phyloP scores from a whole-genome alignment of 2,113 vertebrate species.

The Odobenus rosmarus region DNA sequence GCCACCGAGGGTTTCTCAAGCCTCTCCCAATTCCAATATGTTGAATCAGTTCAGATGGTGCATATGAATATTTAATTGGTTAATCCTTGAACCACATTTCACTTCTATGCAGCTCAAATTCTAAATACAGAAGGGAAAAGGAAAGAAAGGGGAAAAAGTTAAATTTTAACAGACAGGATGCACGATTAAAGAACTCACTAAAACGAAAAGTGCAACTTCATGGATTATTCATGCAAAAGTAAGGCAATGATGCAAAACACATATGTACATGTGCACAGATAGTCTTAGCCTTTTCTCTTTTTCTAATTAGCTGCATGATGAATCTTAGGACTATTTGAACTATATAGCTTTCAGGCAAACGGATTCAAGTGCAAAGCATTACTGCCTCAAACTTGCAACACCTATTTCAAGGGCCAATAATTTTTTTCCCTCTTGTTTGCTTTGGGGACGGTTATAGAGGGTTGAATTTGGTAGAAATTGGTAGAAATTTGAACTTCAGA shows the following conservation, averaged over 20 bases:
- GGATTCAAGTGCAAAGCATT: not conserved
- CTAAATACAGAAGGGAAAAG: not conserved
- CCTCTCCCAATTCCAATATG: not conserved
- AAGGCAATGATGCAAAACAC: not conserved
- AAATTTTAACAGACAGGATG: not conserved
- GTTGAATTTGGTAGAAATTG: not conserved
- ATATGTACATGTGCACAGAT: not conserved
- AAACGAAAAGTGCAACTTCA: not conserved
- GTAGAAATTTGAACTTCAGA: not conserved
- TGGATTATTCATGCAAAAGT: not conserved
- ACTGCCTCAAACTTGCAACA: not conserved
- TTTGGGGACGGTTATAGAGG: not conserved
- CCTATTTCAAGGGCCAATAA: not conserved
- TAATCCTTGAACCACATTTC: constrained; percentile 12
- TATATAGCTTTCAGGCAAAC: not conserved
- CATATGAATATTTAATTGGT: not conserved
- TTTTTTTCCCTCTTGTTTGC: not conserved
- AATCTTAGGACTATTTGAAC: not conserved
- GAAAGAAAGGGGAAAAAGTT: not conserved
- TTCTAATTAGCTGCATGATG: not conserved
- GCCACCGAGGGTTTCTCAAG: not conserved
- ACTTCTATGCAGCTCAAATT: not conserved
- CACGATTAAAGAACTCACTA: not conserved
- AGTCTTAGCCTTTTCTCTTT: not conserved
- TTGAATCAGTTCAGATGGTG: not conserved